These are phyloP conservation scores for Melanotaenia trifasciata DNA, from an alignment of 2,797 vertebrate species.

Conservation along the genomic window DNA sequence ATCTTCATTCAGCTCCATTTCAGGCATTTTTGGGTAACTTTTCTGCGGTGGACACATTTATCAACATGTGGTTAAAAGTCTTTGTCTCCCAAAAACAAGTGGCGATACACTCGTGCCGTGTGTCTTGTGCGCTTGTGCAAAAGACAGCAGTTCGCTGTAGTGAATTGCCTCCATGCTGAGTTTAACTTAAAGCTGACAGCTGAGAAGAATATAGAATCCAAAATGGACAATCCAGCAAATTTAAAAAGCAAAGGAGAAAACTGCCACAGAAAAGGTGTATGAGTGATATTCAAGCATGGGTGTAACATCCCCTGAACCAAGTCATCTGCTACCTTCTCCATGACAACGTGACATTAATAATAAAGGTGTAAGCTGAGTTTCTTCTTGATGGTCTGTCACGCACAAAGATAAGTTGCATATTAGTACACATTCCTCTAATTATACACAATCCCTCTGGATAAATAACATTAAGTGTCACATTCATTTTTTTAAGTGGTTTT, in stretches of 20 bases:
- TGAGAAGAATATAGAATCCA: constrained; percentile 7
- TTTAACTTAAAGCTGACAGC: constrained; percentile 7
- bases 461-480: not conserved
- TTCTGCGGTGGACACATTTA: constrained; percentile 2
- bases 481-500: not conserved
- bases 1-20: not conserved
- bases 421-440: not conserved
- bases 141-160: not conserved
- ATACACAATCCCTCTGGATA: not conserved
- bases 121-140: not conserved
- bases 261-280: not conserved
- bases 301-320: not conserved
- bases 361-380: constrained; percentile 5
- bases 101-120: not conserved
- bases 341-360: constrained; percentile 28
- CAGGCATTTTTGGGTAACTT: not conserved
- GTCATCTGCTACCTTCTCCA: not conserved
- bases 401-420: not conserved
- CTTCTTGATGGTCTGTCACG: constrained; percentile 7
- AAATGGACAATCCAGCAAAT: not conserved
- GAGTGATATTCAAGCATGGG: constrained; percentile 6
- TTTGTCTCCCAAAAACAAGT: constrained; percentile 2
- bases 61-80: constrained; percentile 5
- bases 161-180: constrained; percentile 7
- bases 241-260: not conserved